phyloP scores from a whole-genome alignment of 2,113 vertebrate genomes.

The Triplophysa rosa region DNA sequence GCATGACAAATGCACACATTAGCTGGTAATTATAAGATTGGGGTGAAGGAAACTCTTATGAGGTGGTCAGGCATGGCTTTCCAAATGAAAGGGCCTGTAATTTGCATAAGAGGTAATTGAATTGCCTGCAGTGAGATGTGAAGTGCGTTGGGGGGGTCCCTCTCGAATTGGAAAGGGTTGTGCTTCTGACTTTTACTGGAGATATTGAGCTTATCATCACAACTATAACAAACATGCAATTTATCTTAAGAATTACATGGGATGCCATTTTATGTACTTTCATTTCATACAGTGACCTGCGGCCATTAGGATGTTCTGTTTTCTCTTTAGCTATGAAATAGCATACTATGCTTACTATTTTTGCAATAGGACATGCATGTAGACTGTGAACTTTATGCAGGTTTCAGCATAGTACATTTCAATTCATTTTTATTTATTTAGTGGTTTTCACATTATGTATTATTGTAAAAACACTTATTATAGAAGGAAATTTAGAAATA shows the following conservation, averaged over 20 bases:
- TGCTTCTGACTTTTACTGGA: constrained; percentile 6
- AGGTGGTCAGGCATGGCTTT: constrained; percentile 64
- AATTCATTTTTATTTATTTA: too few relatives aligned
- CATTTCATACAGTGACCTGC: too few relatives aligned
- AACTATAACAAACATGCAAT: background rate
- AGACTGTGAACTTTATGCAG: too few relatives aligned
- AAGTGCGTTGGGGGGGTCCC: constrained; percentile 27
- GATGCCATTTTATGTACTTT: too few relatives aligned
- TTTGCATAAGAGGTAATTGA: constrained; percentile 75
- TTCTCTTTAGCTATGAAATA: too few relatives aligned
- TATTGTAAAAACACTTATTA: too few relatives aligned
- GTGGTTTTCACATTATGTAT: too few relatives aligned
- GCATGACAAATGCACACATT: constrained; percentile 71
- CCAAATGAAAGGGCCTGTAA: constrained; percentile 70
- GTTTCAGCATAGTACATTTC: too few relatives aligned
- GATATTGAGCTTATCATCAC: background rate
- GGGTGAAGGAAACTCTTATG: constrained; percentile 66
- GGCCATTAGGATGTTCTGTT: too few relatives aligned
- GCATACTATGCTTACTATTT: too few relatives aligned
- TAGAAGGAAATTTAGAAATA: too few relatives aligned
- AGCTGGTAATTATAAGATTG: constrained; percentile 70
- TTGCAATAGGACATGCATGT: too few relatives aligned
- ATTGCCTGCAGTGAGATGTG: constrained; percentile 62
- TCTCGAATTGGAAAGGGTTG: constrained; percentile 60
- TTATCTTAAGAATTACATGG: background rate